These are phyloP conservation scores for Cerastis leucographa DNA, from an alignment of 2,888 invertebrate genomes.

Conservation along the genomic window DNA sequence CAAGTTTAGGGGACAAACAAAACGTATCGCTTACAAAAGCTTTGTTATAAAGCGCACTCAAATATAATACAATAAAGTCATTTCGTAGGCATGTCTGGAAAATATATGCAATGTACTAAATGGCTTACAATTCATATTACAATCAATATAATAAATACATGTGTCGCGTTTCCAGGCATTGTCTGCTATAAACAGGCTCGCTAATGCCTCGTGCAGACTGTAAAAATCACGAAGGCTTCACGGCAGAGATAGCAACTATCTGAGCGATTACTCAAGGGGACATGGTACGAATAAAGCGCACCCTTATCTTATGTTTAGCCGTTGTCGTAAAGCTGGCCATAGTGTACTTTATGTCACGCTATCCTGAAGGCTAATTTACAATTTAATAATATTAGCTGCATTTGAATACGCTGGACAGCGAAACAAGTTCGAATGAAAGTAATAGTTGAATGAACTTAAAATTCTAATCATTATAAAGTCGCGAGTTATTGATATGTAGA, in stretches of 20 bases:
- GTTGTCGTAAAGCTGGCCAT: constrained; percentile 71
- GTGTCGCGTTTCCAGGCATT: constrained; percentile 64
- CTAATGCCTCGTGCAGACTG: constrained; percentile 67
- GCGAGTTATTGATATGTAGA: constrained; percentile 46
- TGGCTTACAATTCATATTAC: constrained; percentile 52
- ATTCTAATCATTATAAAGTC: constrained; percentile 56
- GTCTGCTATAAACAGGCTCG: constrained; percentile 69
- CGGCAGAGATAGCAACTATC: constrained; percentile 82
- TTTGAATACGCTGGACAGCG: constrained; percentile 53
- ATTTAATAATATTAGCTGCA: constrained; percentile 66
- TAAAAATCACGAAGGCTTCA: constrained; percentile 82
- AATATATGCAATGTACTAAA: constrained; percentile 31
- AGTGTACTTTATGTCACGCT: constrained; percentile 70
- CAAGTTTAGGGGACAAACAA: background rate
- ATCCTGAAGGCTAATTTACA: constrained; percentile 67
- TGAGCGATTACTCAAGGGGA: constrained; percentile 81
- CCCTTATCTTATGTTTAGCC: constrained; percentile 75
- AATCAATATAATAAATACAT: constrained; percentile 61
- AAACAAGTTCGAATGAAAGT: constrained; percentile 54
- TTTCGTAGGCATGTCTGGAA: constrained; percentile 4
- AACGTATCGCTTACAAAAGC: background rate
- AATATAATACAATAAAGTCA: constrained; percentile 32
- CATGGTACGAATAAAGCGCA: constrained; percentile 78
- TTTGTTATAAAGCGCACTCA: constrained; percentile 17
- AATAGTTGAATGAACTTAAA: constrained; percentile 59